phyloP scores from a whole-genome alignment of 2,797 vertebrate genomes.

The Diplodus sargus region DNA sequence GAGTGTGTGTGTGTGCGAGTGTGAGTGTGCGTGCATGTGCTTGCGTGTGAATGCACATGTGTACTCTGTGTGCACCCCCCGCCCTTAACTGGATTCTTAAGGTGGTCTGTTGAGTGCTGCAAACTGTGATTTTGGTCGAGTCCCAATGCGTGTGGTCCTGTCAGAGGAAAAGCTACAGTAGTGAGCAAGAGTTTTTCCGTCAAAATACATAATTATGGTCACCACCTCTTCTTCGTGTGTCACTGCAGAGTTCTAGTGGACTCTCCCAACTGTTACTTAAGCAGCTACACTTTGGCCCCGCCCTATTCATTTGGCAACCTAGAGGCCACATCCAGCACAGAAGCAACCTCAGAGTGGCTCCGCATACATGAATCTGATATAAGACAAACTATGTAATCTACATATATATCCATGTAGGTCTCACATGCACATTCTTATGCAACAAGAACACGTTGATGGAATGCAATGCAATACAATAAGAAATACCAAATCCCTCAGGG shows the following conservation, averaged over 20 bases:
- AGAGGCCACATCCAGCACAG: too few species aligned
- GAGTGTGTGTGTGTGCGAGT: conserved; percentile 13
- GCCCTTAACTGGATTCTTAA: conserved; percentile 19
- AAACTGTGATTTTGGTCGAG: conserved; percentile 31
- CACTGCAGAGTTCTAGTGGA: conserved; percentile 12
- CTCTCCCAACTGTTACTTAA: conserved; percentile 1
- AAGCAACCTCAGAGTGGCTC: too few species aligned
- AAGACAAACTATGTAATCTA: too few species aligned
- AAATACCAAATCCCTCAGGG: too few species aligned
- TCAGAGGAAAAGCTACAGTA: conserved; percentile 20
- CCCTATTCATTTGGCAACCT: too few species aligned
- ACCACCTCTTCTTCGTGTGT: conserved; percentile 22
- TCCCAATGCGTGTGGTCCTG: conserved; percentile 55
- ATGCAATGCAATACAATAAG: too few species aligned
- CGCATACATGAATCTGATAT: too few species aligned
- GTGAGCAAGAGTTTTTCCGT: conserved; percentile 19
- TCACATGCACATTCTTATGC: too few species aligned
- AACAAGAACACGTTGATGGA: too few species aligned
- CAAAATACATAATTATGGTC: conserved; percentile 31
- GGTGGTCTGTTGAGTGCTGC: conserved; percentile 32
- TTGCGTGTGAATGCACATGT: not conserved
- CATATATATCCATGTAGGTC: too few species aligned
- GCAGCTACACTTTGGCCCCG: not conserved
- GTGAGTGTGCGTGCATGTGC: conserved; percentile 4
- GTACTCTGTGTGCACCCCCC: conserved; percentile 7